Evolutionary conservation across 2,113 vertebrate genomes (phyloP).

Genomic region (Lepisosteus oculatus): DNA sequence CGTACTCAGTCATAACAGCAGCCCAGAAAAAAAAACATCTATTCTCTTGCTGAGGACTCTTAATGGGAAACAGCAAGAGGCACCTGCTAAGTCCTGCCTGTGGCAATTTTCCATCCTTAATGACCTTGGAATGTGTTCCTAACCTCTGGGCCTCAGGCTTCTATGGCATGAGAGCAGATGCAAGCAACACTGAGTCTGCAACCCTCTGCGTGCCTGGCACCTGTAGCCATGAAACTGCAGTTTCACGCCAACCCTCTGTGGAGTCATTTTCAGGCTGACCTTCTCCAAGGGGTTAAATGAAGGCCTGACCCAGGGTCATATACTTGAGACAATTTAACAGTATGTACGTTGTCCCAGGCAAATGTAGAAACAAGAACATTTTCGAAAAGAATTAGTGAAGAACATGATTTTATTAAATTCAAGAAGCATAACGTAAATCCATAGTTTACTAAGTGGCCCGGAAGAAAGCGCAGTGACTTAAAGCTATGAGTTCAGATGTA

Average conservation of each 20-base stretch:
- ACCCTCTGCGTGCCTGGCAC: slow-evolving; percentile 71
- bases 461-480: no score
- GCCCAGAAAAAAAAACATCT: no score
- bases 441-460: no score
- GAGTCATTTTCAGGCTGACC: slow-evolving; percentile 71
- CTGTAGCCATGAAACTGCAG: slow-evolving; percentile 73
- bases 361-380: no score
- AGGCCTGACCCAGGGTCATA: neutral
- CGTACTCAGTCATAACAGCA: no score
- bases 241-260: slow-evolving; percentile 66
- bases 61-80: slow-evolving; percentile 31
- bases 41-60: no score
- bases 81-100: slow-evolving; percentile 60
- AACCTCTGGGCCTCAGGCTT: slow-evolving; percentile 55
- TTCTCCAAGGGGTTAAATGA: slow-evolving; percentile 27
- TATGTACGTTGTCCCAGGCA: no score
- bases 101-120: slow-evolving; percentile 46
- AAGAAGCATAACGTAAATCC: no score
- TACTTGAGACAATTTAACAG: neutral
- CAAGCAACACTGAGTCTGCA: slow-evolving; percentile 65
- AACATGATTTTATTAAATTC: no score
- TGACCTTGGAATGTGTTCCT: slow-evolving; percentile 62
- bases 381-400: no score
- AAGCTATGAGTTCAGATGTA: no score
- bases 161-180: slow-evolving; percentile 60